Percentiles rank a stretch among this genome's conserved stretches.
Conservation (phyloP, 2,113 vertebrate genomes). For the Gadus chalcogrammus region DNA sequence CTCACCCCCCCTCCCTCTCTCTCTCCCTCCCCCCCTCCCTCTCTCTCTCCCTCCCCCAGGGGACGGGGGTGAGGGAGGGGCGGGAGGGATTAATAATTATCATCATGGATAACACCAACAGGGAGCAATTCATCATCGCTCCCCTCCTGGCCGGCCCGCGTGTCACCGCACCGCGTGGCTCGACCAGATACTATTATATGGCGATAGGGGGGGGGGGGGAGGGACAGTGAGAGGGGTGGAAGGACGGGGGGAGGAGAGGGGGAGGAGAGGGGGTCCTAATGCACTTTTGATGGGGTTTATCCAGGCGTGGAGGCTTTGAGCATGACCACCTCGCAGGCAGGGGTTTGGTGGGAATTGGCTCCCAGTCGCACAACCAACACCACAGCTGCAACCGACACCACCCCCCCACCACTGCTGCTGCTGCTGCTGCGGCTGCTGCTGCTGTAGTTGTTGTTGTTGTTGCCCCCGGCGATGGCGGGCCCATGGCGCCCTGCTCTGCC, state of each 20-base stretch:
- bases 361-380: neutral
- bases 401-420: neutral
- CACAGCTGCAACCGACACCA: neutral
- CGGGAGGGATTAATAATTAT: constrained; percentile 95
- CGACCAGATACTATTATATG: constrained; percentile 94
- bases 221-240: constrained; percentile 70
- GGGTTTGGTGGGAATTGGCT: constrained; percentile 57
- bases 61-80: constrained; percentile 5
- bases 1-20: too few species aligned
- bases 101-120: constrained; percentile 86
- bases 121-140: constrained; percentile 95
- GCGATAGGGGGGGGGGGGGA: constrained; percentile 61
- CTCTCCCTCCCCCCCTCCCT: neutral
- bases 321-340: constrained; percentile 74
- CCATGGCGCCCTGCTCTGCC: too few species aligned
- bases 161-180: constrained; percentile 85
- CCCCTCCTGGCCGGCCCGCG: constrained; percentile 76
- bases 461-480: too few species aligned
- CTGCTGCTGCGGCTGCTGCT: too few species aligned
- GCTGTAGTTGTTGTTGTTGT: too few species aligned
- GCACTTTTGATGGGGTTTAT: constrained; percentile 97
- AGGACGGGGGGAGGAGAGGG: constrained; percentile 68
- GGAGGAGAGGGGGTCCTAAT: constrained; percentile 85
- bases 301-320: constrained; percentile 89
- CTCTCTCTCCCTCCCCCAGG: constrained; percentile 65